Conservation (phyloP, 2,797 vertebrate genomes). For the Lepilemur ruficaudatus region DNA sequence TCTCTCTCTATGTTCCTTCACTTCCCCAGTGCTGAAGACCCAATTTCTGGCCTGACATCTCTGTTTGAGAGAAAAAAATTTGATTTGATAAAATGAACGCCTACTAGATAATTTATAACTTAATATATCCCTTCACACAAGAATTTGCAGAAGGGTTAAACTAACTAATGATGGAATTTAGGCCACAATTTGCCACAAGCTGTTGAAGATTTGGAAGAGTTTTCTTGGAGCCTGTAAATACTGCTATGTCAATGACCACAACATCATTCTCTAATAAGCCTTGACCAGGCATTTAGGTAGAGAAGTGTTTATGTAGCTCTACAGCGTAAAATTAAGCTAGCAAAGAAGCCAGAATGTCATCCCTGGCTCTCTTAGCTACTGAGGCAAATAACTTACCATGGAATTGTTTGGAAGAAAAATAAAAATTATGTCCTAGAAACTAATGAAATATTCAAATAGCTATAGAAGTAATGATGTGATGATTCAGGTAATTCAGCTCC, state of each 20-base stretch:
- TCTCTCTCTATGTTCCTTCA: background rate
- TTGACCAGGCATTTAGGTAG: background rate
- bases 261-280: background rate
- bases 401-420: slow-evolving; percentile 38
- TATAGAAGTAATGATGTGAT: background rate
- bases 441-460: background rate
- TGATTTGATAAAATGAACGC: slow-evolving; percentile 17
- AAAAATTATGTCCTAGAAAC: slow-evolving; percentile 13
- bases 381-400: background rate
- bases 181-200: background rate
- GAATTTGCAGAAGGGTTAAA: slow-evolving; percentile 10
- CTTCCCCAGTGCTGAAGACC: background rate
- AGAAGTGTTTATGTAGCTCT: background rate
- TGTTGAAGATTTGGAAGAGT: background rate
- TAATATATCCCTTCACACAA: background rate
- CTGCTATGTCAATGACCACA: background rate
- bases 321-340: background rate
- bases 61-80: slow-evolving; percentile 21
- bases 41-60: background rate
- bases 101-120: background rate
- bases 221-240: background rate
- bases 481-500: background rate
- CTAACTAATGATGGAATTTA: background rate
- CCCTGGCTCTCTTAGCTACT: background rate
- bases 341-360: background rate